These are phyloP conservation scores for Dendrolimus houi DNA, from an alignment of 2,888 invertebrate genomes.

Conservation along the genomic window DNA sequence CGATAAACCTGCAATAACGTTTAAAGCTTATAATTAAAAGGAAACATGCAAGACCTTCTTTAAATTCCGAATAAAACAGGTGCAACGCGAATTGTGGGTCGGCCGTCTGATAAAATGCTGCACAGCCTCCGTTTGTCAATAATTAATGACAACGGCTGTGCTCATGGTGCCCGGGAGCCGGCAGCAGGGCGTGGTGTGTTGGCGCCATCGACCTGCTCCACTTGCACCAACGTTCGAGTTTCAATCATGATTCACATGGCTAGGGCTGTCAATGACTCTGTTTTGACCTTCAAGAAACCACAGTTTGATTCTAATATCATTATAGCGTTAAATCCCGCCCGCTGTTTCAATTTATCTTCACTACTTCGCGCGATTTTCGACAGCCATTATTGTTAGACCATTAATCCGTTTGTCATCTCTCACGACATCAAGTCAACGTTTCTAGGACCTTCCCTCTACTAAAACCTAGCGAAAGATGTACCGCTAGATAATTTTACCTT, in stretches of 20 bases:
- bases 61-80: not conserved
- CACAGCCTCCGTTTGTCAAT: conserved; percentile 16
- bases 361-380: too few relatives aligned
- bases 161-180: conserved; percentile 38
- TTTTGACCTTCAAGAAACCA: too few relatives aligned
- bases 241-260: conserved; percentile 46
- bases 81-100: not conserved
- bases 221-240: conserved; percentile 24
- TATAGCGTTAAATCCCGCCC: too few relatives aligned
- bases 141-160: conserved; percentile 42
- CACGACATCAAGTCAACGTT: too few relatives aligned
- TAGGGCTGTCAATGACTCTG: not conserved
- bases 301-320: too few relatives aligned
- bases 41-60: not conserved
- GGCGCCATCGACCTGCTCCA: conserved; percentile 40
- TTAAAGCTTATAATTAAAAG: not conserved
- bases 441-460: too few relatives aligned
- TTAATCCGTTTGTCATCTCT: too few relatives aligned
- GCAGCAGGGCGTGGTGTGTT: conserved; percentile 51
- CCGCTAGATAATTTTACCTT: too few relatives aligned
- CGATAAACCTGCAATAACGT: too few relatives aligned
- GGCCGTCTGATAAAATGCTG: not conserved
- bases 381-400: too few relatives aligned
- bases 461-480: too few relatives aligned
- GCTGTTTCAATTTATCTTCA: too few relatives aligned